Evolutionary conservation across 2,888 invertebrate genomes (phyloP).

Genomic region (Scaptomyza parva): DNA sequence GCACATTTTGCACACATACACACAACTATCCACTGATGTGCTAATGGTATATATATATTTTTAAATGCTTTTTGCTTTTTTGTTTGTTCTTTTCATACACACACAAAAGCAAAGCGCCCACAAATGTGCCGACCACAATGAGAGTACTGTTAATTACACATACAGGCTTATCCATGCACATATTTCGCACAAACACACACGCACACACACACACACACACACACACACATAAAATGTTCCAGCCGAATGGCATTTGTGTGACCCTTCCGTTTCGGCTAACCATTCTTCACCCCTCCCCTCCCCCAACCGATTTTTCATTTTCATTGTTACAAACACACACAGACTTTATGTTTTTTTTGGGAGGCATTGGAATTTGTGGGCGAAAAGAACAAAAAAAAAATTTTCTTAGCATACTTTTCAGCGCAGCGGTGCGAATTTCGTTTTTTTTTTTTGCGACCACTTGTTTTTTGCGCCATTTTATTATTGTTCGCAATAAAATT

Average conservation of each 20-base stretch:
- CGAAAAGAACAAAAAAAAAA: background rate
- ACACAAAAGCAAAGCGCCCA: background rate
- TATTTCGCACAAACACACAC: constrained; percentile 1
- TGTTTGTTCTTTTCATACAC: constrained; percentile 6
- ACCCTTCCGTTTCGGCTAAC: constrained; percentile 17
- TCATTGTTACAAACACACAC: constrained; percentile 54
- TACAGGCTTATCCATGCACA: constrained; percentile 13
- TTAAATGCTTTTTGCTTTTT: constrained; percentile 1
- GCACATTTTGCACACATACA: background rate
- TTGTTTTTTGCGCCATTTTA: constrained; percentile 37
- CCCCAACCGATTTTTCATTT: constrained; percentile 16
- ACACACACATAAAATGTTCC: background rate
- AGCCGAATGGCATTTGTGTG: constrained; percentile 33
- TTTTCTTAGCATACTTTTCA: constrained; percentile 55
- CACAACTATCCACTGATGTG: background rate
- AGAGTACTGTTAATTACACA: constrained; percentile 50
- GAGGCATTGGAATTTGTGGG: constrained; percentile 15
- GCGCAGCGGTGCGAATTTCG: constrained; percentile 11
- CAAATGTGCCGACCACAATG: constrained; percentile 47
- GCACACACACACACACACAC: too few species aligned
- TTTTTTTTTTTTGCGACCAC: constrained; percentile 16
- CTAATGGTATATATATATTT: background rate
- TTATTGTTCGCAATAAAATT: constrained; percentile 9
- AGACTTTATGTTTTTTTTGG: constrained; percentile 15
- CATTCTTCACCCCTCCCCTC: background rate